Evolutionary conservation across 2,797 vertebrate genomes (phyloP), one percentile per base, ranked within the genome.

Genomic region (Lacerta agilis): DNA sequence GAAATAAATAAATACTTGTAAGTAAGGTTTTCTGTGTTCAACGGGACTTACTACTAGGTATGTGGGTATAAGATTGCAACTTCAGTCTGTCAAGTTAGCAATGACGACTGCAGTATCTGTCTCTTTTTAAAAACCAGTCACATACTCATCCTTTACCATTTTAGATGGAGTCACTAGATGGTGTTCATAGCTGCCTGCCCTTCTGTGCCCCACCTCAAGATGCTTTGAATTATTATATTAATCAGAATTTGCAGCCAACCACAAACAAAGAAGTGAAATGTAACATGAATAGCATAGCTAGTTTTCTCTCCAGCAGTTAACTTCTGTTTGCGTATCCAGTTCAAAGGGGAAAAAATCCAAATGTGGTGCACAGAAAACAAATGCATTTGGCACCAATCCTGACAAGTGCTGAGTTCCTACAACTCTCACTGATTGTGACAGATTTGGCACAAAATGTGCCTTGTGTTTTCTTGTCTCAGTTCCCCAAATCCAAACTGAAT

Each of bases 101-200:
- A 84, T 64, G 0, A 0, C 5, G 87, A 84, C 1, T 23, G 27
- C 88, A 79, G 80, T 82, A 77, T 17, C 29, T 67, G 64, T 66
- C 1, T 71, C 45, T 85, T 27, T 41, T 64, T 75, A 36, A 61
- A 43, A 88, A 61, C 20, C 41, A 4, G 23, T 25, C 76, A 86
- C 69, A 71, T 75, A 36, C 69, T 20, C 78, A 84, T 33, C 55
- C 11, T 79, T 58, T 88, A 95, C 91, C 96, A 88, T 96, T 94
- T 85, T 90, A 85, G 90, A 80, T 73, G 79, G 1, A 88, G 79
- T 95, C 96, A 86, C 96, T 96, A 97, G 96, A 97, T 97, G 96
- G 96, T 87, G 96, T 90, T 89, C 91, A 55, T 41, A 43, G 93
- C 88, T 96, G 94, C 94, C 87, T 75, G 85, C 94, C 94, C 88